Base-by-base conservation (phyloP, 2,888 invertebrate species). In the Eueremaeus valkanovi region DNA sequence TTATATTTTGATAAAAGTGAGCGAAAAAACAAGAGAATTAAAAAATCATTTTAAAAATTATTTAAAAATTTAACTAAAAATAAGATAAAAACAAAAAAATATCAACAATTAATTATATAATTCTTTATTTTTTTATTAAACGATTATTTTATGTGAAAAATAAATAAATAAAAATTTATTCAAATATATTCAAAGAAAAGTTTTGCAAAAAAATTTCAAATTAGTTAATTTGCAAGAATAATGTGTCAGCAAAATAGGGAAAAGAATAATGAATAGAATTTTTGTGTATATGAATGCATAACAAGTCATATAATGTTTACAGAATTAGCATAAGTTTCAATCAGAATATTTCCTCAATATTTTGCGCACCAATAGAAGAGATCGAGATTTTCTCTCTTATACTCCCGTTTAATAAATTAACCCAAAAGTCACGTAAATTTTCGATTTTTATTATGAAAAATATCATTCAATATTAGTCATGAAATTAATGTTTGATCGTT, bases 301-400 rank as follows among this genome's bases (percentile, higher is more conserved):
- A 9, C n/a, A n/a, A n/a, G n/a, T n/a, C n/a, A n/a, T n/a, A n/a
- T n/a, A n/a, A 31, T 61, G 61, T 31, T 61, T 61, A 61, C 61
- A 45, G 45, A 61, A 45, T 70, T 42, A 45, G 11, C 70, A 70
- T 70, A 70, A 45, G 9, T 70, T 70, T 70, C 70, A 63, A 33
- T 63, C 63, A 40, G n/a, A 40, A 68, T 13, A 5, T 40, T 68
- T 21, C 21, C 63, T 63, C 29, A 18, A 63, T 18, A 33, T 63
- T 63, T 27, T 58, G 24, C 9, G 16, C 24, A 36, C 16, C 29
- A 29, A 18, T 58, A 27, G 21, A 58, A 29, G 55, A 24, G 24
- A 11, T 55, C 27, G 21, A 21, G 27, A 21, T 24, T 55, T 11
- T 21, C 27, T 55, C 9, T 55, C 24, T 55, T 55, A 16, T 33